Conservation (phyloP, 2,113 vertebrate genomes). For the human (Homo sapiens) region DNA sequence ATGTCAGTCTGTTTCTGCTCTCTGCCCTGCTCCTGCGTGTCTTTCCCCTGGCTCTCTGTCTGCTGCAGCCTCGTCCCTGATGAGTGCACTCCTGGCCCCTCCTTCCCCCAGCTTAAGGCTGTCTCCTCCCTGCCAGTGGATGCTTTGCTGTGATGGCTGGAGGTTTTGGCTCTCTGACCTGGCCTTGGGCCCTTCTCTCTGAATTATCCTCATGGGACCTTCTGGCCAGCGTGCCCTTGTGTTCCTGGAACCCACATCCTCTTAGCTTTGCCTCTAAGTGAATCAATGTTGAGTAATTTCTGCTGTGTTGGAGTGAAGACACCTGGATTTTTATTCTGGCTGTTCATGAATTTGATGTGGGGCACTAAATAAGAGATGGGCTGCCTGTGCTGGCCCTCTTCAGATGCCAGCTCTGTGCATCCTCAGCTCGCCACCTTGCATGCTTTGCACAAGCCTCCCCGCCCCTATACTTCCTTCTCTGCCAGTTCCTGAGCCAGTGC, state of each 20-base stretch:
- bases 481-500: not conserved
- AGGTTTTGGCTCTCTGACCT: not conserved
- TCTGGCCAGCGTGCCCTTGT: not conserved
- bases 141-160: not conserved
- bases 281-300: slow-evolving; percentile 48
- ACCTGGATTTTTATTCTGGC: slow-evolving; percentile 50
- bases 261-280: slow-evolving; percentile 8
- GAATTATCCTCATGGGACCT: slow-evolving; percentile 41
- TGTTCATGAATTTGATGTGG: not conserved
- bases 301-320: slow-evolving; percentile 47
- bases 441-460: not conserved
- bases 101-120: not conserved
- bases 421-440: not conserved
- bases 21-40: not conserved
- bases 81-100: no score
- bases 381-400: not conserved
- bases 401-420: not conserved
- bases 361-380: not conserved
- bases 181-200: not conserved
- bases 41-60: not conserved
- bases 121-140: not conserved
- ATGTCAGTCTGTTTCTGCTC: not conserved
- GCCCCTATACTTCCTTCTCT: not conserved
- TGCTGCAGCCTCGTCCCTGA: not conserved
- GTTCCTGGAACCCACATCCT: not conserved